Base-by-base conservation (phyloP, 1,140 invertebrate species). In the Latrodectus geometricus region DNA sequence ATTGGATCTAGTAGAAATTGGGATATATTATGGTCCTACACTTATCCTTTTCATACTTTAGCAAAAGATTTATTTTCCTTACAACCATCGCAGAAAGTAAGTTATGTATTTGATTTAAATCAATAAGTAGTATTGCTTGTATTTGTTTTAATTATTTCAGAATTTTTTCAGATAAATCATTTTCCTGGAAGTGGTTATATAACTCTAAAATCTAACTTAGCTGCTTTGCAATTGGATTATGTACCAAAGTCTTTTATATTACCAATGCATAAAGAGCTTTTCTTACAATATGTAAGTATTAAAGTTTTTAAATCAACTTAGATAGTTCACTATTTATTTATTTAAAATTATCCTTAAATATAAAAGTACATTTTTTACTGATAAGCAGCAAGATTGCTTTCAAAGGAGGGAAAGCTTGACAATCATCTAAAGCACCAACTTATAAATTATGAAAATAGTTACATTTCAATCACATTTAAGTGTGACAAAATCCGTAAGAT, bases 171-270 rank as follows among this genome's bases (percentile, higher is more conserved):
- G 91, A 95, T 99, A 0, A 99, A 99, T 91, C 97, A 99, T 91
- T 96, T 98, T 90, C 98, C 98, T 5, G 98, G 97, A 0, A 96
- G 96, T 80, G 97, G 97, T 0, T 98, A 94, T 89, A 95, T 99
- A 70, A 98, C 97, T 0, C 98, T 97, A 89, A 99, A 99, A 93
- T 96, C 97, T 9, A 95, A 95, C 90, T 92, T 99, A 54, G 96
- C 97, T 0, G 96, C 95, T 1, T 94, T 95, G 0, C 90, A 93
- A 12, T 92, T 96, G 12, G 93, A 94, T 65, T 95, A 95, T 89
- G 94, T 98, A 85, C 97, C 97, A 0, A 93, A 92, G 89, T 96
- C 98, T 0, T 99, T 98, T 90, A 95, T 95, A 90, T 92, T 99
- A 76, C 97, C 98, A 0, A 91, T 93, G 77, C 93, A 97, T 74